Evolutionary conservation across 2,797 vertebrate genomes (phyloP).

Genomic region (Gallinago stenura): DNA sequence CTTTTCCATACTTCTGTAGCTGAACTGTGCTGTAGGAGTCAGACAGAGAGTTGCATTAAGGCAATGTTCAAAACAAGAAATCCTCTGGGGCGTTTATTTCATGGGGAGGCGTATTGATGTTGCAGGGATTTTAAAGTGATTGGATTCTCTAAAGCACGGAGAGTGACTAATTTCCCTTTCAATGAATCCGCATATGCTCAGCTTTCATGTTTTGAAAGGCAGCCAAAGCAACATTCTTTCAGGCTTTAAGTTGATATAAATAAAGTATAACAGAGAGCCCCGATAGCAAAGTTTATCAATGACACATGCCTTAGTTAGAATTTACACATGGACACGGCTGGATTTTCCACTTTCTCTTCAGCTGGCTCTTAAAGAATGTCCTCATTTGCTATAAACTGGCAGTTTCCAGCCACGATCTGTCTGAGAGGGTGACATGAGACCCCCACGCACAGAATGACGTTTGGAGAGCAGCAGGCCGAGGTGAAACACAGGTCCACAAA

Average conservation of each 20-base stretch:
- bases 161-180: slow-evolving; percentile 69
- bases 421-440: background rate
- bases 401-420: background rate
- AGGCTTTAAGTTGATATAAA: slow-evolving; percentile 72
- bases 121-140: slow-evolving; percentile 58
- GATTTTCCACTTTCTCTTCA: slow-evolving; percentile 31
- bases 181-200: slow-evolving; percentile 65
- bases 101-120: slow-evolving; percentile 32
- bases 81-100: slow-evolving; percentile 28
- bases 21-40: background rate
- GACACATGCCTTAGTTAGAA: slow-evolving; percentile 30
- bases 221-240: slow-evolving; percentile 68
- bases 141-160: slow-evolving; percentile 66
- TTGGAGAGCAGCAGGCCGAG: background rate
- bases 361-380: background rate
- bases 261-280: slow-evolving; percentile 63
- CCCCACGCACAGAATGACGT: background rate
- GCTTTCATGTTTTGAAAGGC: slow-evolving; percentile 73
- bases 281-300: slow-evolving; percentile 58
- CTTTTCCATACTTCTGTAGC: background rate
- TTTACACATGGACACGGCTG: background rate
- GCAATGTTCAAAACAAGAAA: slow-evolving; percentile 52
- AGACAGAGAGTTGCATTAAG: slow-evolving; percentile 26
- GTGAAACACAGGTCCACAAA: background rate
- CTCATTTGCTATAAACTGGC: background rate